phyloP scores from a whole-genome alignment of 2,113 vertebrate genomes.

The Nasalis larvatus region DNA sequence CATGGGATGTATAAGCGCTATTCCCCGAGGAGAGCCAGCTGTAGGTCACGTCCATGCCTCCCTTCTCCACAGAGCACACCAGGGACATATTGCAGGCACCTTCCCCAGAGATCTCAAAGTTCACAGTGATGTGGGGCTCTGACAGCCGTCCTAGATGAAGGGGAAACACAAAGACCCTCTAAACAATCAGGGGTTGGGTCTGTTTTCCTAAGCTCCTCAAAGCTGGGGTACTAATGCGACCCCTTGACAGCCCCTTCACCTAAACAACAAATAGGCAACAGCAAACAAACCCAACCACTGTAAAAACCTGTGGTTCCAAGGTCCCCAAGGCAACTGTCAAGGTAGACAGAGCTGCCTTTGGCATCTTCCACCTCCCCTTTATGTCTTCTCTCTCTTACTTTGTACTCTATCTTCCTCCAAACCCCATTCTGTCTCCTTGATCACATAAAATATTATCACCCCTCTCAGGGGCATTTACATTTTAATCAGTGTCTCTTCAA shows the following conservation, averaged over 20 bases:
- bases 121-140: constrained; percentile 38
- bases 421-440: neutral
- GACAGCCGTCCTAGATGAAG: constrained; percentile 39
- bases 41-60: constrained; percentile 18
- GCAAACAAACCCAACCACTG: neutral
- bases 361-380: neutral
- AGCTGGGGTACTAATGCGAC: neutral
- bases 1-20: fast-evolving
- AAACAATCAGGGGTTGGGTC: neutral
- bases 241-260: neutral
- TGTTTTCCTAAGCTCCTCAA: neutral
- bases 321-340: neutral
- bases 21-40: constrained; percentile 24
- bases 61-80: constrained; percentile 42
- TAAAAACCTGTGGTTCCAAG: neutral
- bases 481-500: neutral
- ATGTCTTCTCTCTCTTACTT: neutral
- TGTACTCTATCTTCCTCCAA: neutral
- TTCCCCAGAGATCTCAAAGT: neutral
- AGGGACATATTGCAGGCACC: constrained; percentile 56
- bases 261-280: neutral
- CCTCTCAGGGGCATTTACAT: neutral
- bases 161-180: neutral
- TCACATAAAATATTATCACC: neutral
- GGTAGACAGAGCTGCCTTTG: neutral